Evolutionary conservation across 64 coral and sea anemone genomes (phyloP).

Genomic region (Montipora capricornis): DNA sequence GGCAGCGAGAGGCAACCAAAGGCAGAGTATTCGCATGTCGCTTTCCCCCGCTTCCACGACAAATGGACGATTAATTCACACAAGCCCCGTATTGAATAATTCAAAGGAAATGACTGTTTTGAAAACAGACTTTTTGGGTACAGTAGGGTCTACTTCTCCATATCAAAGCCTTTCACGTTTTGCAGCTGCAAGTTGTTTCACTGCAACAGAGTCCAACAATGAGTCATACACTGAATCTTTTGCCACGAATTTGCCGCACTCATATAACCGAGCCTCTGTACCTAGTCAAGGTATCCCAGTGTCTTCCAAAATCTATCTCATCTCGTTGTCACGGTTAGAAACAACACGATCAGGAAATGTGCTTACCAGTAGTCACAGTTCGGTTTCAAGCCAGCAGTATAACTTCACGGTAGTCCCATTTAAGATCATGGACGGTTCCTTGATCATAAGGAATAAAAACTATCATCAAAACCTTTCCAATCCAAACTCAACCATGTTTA

Average conservation of each 20-base stretch:
- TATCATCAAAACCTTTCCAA: constrained; percentile 26
- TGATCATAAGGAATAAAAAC: neutral
- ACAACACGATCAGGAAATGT: too few species aligned
- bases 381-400: too few species aligned
- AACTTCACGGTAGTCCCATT: neutral
- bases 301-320: too few species aligned
- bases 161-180: neutral
- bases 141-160: neutral
- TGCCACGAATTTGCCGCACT: neutral
- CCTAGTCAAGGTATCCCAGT: too few species aligned
- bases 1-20: too few species aligned
- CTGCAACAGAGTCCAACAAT: neutral
- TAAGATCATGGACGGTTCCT: constrained; percentile 31
- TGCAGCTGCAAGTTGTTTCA: neutral
- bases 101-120: neutral
- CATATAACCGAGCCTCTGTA: too few species aligned
- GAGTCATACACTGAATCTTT: neutral
- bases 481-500: constrained; percentile 24
- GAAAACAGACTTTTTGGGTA: neutral
- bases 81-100: neutral
- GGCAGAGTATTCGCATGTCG: too few species aligned
- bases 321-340: too few species aligned
- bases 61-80: neutral
- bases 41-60: too few species aligned
- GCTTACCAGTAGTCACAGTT: neutral